phyloP scores from a whole-genome alignment of 2,113 vertebrate species.

The Crotalus tigris region DNA sequence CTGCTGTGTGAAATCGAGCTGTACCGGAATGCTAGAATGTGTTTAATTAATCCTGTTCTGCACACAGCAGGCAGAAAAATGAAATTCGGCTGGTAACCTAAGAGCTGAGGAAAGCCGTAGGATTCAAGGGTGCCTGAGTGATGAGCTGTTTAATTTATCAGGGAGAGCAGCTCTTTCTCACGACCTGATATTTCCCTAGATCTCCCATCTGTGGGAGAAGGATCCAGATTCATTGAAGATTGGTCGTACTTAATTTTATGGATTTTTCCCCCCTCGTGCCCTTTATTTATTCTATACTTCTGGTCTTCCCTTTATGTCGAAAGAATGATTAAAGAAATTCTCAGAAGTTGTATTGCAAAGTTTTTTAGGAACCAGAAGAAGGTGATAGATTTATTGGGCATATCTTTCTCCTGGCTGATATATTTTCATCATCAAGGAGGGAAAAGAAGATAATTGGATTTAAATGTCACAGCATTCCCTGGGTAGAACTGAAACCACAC shows the following conservation, averaged over 20 bases:
- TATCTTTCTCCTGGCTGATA: constrained; percentile 55
- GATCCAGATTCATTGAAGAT: constrained; percentile 17
- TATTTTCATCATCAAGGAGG: constrained; percentile 69
- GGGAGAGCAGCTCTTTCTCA: constrained; percentile 64
- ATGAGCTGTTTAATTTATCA: constrained; percentile 76
- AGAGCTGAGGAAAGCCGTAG: constrained; percentile 63
- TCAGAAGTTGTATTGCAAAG: constrained; percentile 27
- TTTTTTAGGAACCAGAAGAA: constrained; percentile 39
- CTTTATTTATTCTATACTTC: background rate
- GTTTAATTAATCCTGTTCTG: constrained; percentile 79
- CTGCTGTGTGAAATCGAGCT: constrained; percentile 61
- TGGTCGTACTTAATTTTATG: constrained; percentile 41
- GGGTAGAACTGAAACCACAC: constrained; percentile 60
- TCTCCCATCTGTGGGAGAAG: constrained; percentile 65
- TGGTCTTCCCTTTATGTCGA: constrained; percentile 21
- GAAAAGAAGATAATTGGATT: constrained; percentile 79
- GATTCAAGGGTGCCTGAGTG: constrained; percentile 65
- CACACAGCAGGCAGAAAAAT: constrained; percentile 75
- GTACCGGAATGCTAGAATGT: constrained; percentile 60
- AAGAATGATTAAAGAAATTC: constrained; percentile 16
- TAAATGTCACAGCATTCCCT: constrained; percentile 79
- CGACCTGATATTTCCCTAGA: constrained; percentile 53
- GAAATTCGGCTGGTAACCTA: constrained; percentile 77
- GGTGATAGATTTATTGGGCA: constrained; percentile 61
- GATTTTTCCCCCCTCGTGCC: background rate